Conservation (phyloP, 2,113 vertebrate genomes). For the cattle (Bos taurus) region ARS-UCD2.0 NC_037336.1:20760501-20761000, state of each 20-base stretch:
- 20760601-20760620: neutral
- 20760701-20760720: neutral
- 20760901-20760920: neutral
- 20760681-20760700: neutral
- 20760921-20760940: neutral
- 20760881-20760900: neutral
- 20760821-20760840: neutral
- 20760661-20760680: neutral
- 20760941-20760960: neutral
- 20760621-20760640: neutral
- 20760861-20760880: neutral
- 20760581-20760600: neutral
- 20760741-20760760: neutral
- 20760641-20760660: neutral
- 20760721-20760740: neutral
- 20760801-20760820: neutral
- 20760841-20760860: neutral
- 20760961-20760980: neutral
- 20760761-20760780: neutral
- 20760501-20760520: neutral
- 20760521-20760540: neutral
- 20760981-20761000: neutral
- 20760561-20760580: neutral
- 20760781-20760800: neutral
- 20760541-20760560: neutral